These are phyloP conservation scores for Temnothorax unifasciatus DNA, from an alignment of 2,888 invertebrate species.

Conservation along the genomic window DNA sequence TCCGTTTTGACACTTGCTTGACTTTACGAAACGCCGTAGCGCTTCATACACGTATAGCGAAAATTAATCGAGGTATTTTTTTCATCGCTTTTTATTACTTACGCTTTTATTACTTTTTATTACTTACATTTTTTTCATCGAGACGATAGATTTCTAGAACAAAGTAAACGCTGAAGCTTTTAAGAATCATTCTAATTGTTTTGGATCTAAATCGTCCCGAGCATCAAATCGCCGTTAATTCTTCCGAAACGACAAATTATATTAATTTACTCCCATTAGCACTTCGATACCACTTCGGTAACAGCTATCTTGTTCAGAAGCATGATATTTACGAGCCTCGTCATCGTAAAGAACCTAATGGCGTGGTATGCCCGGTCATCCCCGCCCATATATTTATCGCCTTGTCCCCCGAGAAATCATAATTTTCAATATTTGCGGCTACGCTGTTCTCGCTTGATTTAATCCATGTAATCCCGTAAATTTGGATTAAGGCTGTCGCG, in stretches of 20 bases:
- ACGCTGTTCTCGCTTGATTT: conserved; percentile 9
- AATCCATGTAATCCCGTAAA: conserved; percentile 35
- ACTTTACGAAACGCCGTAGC: neutral
- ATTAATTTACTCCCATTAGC: conserved; percentile 22
- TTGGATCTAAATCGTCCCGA: neutral
- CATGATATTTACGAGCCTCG: conserved; percentile 18
- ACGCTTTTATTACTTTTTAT: too few species aligned
- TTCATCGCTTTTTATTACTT: neutral
- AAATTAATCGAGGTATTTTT: neutral
- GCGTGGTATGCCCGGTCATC: neutral
- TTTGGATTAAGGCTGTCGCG: conserved; percentile 21
- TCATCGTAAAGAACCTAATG: conserved; percentile 31
- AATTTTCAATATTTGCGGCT: conserved; percentile 19
- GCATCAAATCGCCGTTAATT: conserved; percentile 5
- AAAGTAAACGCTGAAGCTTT: neutral
- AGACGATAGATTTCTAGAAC: neutral
- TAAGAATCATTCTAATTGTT: neutral
- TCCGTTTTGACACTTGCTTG: neutral
- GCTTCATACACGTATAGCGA: neutral
- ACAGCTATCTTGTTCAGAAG: neutral
- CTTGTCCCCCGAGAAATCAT: neutral
- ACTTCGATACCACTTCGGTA: neutral
- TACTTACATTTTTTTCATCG: conserved; percentile 2
- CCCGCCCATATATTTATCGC: conserved; percentile 23
- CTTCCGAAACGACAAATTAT: neutral